Conservation (phyloP, 2,888 invertebrate species). For the Bembecia ichneumoniformis region DNA sequence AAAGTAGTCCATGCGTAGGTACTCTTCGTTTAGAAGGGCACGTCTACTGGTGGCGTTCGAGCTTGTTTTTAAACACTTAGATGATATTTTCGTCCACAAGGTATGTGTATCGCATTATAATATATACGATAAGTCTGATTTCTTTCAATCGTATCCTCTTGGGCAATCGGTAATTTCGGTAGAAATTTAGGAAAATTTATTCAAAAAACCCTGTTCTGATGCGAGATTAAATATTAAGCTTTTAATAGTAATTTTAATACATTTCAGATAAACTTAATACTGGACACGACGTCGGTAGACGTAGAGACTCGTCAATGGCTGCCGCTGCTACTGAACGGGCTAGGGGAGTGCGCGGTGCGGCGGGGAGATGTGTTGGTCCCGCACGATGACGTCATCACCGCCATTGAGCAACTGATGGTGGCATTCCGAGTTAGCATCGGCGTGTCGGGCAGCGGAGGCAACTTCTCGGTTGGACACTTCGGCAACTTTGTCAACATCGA, state of each 20-base stretch:
- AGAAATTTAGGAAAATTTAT: too few species aligned
- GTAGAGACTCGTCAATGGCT: conserved; percentile 78
- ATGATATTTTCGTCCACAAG: too few species aligned
- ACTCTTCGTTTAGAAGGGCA: too few species aligned
- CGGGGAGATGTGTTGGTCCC: conserved; percentile 71
- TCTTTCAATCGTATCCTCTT: too few species aligned
- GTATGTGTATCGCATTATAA: too few species aligned
- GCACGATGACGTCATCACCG: conserved; percentile 82
- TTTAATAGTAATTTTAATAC: neutral
- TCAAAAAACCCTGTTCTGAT: too few species aligned
- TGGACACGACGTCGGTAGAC: conserved; percentile 78
- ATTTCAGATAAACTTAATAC: conserved; percentile 77
- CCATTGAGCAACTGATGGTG: conserved; percentile 83
- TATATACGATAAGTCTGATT: too few species aligned
- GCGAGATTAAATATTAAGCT: too few species aligned
- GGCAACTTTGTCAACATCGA: conserved; percentile 77
- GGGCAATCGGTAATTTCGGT: too few species aligned
- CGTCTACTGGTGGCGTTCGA: too few species aligned
- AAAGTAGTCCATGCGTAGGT: too few species aligned
- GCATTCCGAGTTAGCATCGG: conserved; percentile 76
- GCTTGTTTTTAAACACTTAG: too few species aligned
- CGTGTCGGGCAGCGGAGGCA: conserved; percentile 53
- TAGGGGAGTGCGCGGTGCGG: conserved; percentile 82
- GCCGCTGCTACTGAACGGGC: conserved; percentile 80
- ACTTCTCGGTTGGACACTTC: conserved; percentile 82